These are phyloP conservation scores for Vireo griseus DNA, from an alignment of 2,797 vertebrate species.

Conservation along the genomic window DNA sequence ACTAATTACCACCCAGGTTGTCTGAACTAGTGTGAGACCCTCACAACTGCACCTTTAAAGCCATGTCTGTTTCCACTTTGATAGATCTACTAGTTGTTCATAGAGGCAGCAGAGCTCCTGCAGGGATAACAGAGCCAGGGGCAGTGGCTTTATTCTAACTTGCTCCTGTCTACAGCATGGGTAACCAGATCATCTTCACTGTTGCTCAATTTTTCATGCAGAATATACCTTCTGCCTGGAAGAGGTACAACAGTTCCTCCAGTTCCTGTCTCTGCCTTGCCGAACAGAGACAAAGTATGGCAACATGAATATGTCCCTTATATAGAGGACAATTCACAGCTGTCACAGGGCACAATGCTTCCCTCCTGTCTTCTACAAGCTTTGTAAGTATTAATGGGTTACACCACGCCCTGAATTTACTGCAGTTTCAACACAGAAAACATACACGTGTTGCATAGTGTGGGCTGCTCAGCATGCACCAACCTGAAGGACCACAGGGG, in stretches of 20 bases:
- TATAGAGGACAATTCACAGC: background rate
- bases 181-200: background rate
- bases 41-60: background rate
- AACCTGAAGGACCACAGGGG: conserved; percentile 13
- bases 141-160: background rate
- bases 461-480: background rate
- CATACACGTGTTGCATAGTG: rapidly evolving
- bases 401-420: background rate
- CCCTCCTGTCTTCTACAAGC: background rate
- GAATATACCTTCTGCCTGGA: background rate
- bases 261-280: background rate
- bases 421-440: conserved; percentile 1
- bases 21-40: background rate
- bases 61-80: background rate
- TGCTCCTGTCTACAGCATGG: background rate
- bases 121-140: background rate
- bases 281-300: background rate
- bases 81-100: background rate
- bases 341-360: background rate
- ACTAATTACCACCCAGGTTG: background rate
- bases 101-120: rapidly evolving
- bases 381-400: background rate
- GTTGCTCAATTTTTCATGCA: background rate
- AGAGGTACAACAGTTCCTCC: background rate
- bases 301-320: background rate